Evolutionary conservation across 2,888 invertebrate genomes (phyloP).

Genomic region (Eupithecia insigniata): DNA sequence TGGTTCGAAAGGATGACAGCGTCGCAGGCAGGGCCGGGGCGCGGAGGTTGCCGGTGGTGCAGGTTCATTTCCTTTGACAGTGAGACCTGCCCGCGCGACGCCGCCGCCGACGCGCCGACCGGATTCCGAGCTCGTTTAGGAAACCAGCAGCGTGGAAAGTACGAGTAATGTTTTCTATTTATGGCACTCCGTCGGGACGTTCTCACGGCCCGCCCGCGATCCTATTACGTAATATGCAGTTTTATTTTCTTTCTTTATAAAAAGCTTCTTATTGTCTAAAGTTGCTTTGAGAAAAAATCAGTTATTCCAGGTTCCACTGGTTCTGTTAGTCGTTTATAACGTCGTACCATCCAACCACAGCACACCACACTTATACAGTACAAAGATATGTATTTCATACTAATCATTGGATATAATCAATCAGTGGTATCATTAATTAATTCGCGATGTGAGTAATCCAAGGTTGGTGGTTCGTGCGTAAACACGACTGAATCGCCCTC

Average conservation of each 20-base stretch:
- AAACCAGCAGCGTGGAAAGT: conserved; percentile 40
- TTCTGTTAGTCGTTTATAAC: neutral
- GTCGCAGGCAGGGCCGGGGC: neutral
- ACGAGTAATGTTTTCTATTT: conserved; percentile 43
- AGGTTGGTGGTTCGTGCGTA: neutral
- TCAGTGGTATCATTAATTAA: neutral
- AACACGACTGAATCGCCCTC: neutral
- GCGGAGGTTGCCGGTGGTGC: conserved; percentile 1
- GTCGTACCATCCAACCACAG: too few relatives aligned
- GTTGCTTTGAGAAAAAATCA: neutral
- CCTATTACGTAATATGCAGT: neutral
- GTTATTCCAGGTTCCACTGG: neutral
- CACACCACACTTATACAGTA: neutral
- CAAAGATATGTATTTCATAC: neutral
- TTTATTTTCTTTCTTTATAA: neutral
- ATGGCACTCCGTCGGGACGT: conserved; percentile 46
- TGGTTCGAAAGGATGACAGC: neutral
- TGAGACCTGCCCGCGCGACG: neutral
- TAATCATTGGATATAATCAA: neutral
- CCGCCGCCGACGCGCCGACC: neutral
- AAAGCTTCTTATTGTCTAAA: neutral
- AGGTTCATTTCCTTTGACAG: conserved; percentile 38
- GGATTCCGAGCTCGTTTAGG: conserved; percentile 40
- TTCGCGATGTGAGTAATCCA: neutral
- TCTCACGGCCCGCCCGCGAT: conserved; percentile 31